Percentiles rank a stretch among this genome's conserved stretches.
Evolutionary conservation across 2,797 vertebrate genomes (phyloP).

Genomic region (Ciconia nigra): DNA sequence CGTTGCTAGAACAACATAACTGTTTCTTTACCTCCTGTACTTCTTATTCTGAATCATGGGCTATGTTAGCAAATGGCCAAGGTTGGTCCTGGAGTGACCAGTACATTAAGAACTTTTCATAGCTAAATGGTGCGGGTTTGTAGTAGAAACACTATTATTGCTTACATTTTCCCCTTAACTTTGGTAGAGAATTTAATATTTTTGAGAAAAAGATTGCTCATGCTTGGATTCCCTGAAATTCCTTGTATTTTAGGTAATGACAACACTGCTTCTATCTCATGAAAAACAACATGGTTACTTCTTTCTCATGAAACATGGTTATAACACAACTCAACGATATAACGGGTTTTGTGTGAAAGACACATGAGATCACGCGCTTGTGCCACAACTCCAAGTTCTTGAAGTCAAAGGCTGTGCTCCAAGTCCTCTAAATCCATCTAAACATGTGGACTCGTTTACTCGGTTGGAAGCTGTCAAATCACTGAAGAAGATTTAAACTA

Average conservation of each 20-base stretch:
- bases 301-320: neutral
- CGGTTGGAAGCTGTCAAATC: conserved; percentile 31
- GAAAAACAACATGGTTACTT: neutral
- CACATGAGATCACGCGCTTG: accelerated
- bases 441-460: neutral
- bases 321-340: neutral
- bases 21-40: neutral
- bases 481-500: conserved; percentile 14
- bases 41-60: neutral
- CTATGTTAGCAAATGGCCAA: neutral
- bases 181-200: neutral
- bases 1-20: conserved; percentile 4
- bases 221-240: neutral
- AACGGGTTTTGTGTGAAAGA: neutral
- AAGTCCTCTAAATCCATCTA: conserved; percentile 7
- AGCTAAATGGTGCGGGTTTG: neutral
- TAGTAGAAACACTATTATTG: neutral
- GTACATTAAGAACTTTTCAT: neutral
- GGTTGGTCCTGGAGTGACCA: neutral
- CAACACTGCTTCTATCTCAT: neutral
- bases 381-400: neutral
- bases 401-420: neutral
- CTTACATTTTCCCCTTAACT: neutral
- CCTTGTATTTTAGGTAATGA: neutral
- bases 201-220: neutral